These are phyloP conservation scores for Ophiodon elongatus DNA, from an alignment of 2,113 vertebrate species.

Conservation along the genomic window DNA sequence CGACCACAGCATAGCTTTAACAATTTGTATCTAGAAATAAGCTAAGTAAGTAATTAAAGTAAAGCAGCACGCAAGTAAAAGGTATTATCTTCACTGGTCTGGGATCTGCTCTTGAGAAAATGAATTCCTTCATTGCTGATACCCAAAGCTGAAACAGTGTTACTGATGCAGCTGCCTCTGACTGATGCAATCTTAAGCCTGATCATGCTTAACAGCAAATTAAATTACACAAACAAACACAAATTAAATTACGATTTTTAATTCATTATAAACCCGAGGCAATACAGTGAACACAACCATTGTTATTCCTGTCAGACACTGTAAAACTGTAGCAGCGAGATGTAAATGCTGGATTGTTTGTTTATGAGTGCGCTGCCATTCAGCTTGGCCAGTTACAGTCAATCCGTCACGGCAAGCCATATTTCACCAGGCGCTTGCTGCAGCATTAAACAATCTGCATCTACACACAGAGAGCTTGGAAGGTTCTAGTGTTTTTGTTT, in stretches of 20 bases:
- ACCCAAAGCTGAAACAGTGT: conserved; percentile 18
- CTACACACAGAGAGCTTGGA: neutral
- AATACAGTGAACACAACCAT: conserved; percentile 29
- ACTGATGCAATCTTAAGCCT: conserved; percentile 48
- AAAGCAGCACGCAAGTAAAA: neutral
- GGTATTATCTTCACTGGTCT: neutral
- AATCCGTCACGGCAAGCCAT: conserved; percentile 23
- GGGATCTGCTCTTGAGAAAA: neutral
- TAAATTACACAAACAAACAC: conserved; percentile 59
- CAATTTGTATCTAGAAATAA: neutral
- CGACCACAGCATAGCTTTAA: neutral
- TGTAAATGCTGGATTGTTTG: conserved; percentile 55
- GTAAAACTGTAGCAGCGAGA: conserved; percentile 31
- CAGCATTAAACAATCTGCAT: conserved; percentile 29
- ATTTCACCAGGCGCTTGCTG: conserved; percentile 41
- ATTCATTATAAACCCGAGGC: conserved; percentile 45
- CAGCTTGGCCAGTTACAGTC: conserved; percentile 45
- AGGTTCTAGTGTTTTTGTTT: neutral
- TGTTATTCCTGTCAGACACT: conserved; percentile 57
- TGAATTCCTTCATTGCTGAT: neutral
- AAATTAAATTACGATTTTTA: conserved; percentile 58
- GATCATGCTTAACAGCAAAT: conserved; percentile 55
- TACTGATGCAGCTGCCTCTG: conserved; percentile 19
- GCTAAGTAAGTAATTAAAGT: neutral
- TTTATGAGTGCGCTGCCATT: conserved; percentile 40